Base-by-base conservation (phyloP, 1,140 invertebrate species). In the Armadillidium nasatum region DNA sequence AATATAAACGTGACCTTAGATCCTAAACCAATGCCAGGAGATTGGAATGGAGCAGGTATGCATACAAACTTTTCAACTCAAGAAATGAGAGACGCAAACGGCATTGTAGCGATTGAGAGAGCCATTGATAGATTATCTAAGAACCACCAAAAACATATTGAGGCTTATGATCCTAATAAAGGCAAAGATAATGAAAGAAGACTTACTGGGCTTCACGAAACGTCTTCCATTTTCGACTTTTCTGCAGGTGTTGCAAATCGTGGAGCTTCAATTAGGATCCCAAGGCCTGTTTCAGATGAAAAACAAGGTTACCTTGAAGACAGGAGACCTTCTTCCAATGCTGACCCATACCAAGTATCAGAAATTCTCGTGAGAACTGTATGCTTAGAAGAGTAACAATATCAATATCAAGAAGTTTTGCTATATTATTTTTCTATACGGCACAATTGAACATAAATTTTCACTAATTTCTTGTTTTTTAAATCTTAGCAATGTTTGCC, bases 301-400 rank as follows among this genome's bases (percentile, higher is more conserved):
- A 92, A 93, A 82, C 91, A 91, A 83, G 96, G 95, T 3, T 98
- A 97, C 84, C 85, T 98, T 76, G 96, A 98, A 84, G 96, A 98
- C 85, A 88, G 96, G 76, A 88, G 96, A 83, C 96, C 96, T 13
- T 90, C 95, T 4, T 95, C 94, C 78, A 98, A 98, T 86, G 94
- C 93, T 84, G 95, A 97, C 85, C 95, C 95, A 0, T 97, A 97
- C 85, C 84, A 88, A 1, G 92, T 94, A 0, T 86, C 88, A 75
- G 87, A 92, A 81, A 89, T 90, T 0, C 85, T 94, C 19, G 88
- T 94, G 73, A 88, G 91, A 78, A 94, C 92, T 22, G 87, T 87
- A 72, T 83, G 90, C 76, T 85, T 91, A 0, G 87, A 89, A 77
- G 89, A 91, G 83, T 89, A 88, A 54, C 13, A 43, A 50, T 22